These are phyloP conservation scores for Philopotamus ludificatus DNA, from an alignment of 1,140 invertebrate genomes.

Conservation along the genomic window DNA sequence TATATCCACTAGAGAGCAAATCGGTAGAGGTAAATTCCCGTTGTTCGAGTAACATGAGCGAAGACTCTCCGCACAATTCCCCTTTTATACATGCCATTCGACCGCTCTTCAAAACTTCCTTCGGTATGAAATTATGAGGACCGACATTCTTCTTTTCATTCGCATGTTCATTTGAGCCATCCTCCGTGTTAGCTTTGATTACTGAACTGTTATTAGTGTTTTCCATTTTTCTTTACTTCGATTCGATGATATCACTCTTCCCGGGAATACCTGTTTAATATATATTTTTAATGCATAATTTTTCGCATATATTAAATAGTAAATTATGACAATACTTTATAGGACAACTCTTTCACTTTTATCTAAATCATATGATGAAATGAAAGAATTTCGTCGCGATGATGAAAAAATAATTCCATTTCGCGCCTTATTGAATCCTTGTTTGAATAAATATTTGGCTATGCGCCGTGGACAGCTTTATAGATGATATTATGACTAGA, in stretches of 20 bases:
- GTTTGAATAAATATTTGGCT: no score
- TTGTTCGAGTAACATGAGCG: conserved; percentile 6
- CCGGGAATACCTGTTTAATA: background rate
- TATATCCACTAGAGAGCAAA: conserved; percentile 1
- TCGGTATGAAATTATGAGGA: conserved; percentile 13
- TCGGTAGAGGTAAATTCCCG: background rate
- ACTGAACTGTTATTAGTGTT: no score
- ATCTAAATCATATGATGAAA: no score
- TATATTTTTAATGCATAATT: background rate
- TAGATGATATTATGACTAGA: no score
- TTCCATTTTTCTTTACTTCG: background rate
- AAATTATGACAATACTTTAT: background rate
- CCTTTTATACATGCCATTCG: conserved; percentile 10
- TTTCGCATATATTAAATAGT: background rate
- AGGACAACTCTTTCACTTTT: no score
- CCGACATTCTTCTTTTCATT: conserved; percentile 1
- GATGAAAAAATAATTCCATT: no score
- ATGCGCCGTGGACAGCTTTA: no score
- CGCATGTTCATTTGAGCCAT: no score
- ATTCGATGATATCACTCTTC: background rate
- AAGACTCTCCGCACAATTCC: background rate
- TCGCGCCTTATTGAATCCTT: no score
- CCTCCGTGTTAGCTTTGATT: no score
- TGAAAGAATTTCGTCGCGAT: no score
- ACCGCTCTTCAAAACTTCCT: conserved; percentile 18